Evolutionary conservation across 2,113 vertebrate species (phyloP).

Genomic region (Ellobius talpinus): DNA sequence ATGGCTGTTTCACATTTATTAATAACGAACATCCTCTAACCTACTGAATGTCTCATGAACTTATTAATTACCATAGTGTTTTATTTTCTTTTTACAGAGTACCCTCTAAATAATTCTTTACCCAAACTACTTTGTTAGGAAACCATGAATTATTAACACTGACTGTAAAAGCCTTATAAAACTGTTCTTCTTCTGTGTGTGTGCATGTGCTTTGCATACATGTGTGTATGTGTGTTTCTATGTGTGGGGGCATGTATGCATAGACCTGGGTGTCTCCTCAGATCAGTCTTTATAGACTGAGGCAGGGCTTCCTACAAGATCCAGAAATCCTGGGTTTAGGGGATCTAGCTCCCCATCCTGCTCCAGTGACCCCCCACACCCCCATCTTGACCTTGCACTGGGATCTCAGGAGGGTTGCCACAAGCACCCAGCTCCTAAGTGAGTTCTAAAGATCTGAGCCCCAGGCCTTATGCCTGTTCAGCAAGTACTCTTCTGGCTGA

Average conservation of each 20-base stretch:
- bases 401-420: not conserved
- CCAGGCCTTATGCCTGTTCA: not conserved
- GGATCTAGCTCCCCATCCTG: no score
- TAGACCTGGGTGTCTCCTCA: not conserved
- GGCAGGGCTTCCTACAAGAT: not conserved
- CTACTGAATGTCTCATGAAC: not conserved
- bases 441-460: not conserved
- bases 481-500: not conserved
- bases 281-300: not conserved
- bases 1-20: not conserved
- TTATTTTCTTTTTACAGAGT: conserved; percentile 33
- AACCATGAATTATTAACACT: not conserved
- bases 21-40: conserved; percentile 12
- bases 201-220: not conserved
- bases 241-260: not conserved
- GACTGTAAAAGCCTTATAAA: not conserved
- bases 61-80: not conserved
- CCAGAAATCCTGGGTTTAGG: not conserved
- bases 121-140: conserved; percentile 18
- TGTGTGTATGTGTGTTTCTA: not conserved
- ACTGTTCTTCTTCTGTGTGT: not conserved
- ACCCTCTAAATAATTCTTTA: conserved; percentile 41
- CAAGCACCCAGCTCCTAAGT: not conserved
- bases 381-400: no score
- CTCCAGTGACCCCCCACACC: not conserved